These are phyloP conservation scores for Epirrhoe tristata DNA, from an alignment of 2,888 invertebrate species.

Conservation along the genomic window DNA sequence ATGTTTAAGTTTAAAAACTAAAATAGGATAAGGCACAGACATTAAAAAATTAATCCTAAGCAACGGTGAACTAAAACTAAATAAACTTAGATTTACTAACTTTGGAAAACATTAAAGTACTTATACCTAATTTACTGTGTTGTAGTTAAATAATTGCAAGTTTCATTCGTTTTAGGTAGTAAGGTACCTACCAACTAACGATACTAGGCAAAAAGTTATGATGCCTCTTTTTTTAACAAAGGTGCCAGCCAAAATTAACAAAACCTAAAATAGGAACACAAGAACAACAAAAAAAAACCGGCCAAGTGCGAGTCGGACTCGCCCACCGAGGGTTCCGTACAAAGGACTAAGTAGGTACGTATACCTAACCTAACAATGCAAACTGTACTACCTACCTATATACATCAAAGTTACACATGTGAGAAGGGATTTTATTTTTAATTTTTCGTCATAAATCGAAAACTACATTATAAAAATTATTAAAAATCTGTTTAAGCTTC, in stretches of 20 bases:
- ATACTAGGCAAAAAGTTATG: neutral
- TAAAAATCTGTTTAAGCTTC: no score
- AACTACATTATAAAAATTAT: no score
- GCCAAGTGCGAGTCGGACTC: no score
- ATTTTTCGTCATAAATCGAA: no score
- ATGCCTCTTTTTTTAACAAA: neutral
- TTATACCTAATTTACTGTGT: neutral
- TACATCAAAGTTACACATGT: no score
- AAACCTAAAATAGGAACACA: constrained; percentile 10
- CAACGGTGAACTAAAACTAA: constrained; percentile 3
- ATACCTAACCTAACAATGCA: no score
- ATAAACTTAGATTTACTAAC: constrained; percentile 8
- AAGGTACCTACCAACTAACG: neutral
- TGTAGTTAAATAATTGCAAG: neutral
- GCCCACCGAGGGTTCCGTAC: no score
- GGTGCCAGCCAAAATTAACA: neutral
- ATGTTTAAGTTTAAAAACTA: neutral
- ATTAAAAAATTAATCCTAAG: constrained; percentile 9
- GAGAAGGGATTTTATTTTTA: no score
- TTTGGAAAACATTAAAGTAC: constrained; percentile 3
- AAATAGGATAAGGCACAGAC: neutral
- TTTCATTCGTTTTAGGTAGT: neutral
- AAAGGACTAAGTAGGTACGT: no score
- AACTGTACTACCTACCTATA: no score
- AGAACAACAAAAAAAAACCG: constrained; percentile 28